phyloP scores from a whole-genome alignment of 2,888 invertebrate genomes.

The Eristalis pertinax region DNA sequence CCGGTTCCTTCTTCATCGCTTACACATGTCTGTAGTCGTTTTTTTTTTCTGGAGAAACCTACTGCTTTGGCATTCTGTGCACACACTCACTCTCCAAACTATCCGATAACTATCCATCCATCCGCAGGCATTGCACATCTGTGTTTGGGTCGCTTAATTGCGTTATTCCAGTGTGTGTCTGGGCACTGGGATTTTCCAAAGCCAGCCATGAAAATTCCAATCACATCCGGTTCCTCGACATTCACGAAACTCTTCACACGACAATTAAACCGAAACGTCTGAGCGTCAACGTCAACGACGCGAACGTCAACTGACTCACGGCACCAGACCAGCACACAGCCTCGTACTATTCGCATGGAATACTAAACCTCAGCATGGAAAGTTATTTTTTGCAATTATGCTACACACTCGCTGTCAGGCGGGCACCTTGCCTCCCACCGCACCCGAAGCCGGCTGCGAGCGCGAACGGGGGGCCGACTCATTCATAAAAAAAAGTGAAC shows the following conservation, averaged over 20 bases:
- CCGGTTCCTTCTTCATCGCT: neutral
- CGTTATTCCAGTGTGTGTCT: constrained; percentile 26
- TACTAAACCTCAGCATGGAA: constrained; percentile 67
- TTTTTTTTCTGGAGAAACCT: constrained; percentile 21
- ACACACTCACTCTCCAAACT: constrained; percentile 18
- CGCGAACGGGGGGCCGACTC: constrained; percentile 12
- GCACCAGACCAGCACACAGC: constrained; percentile 4
- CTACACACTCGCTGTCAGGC: constrained; percentile 50
- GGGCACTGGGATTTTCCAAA: constrained; percentile 66
- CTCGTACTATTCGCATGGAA: constrained; percentile 49
- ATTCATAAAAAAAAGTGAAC: constrained; percentile 71
- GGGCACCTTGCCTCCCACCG: neutral
- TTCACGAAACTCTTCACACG: constrained; percentile 69
- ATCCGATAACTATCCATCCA: constrained; percentile 20
- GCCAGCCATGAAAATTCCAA: constrained; percentile 66
- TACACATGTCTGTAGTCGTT: neutral
- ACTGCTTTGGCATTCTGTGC: constrained; percentile 30
- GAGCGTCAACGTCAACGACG: constrained; percentile 7
- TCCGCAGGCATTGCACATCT: constrained; percentile 24
- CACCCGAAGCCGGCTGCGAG: neutral
- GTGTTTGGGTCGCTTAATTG: constrained; percentile 56
- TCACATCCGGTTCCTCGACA: constrained; percentile 70
- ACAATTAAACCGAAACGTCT: constrained; percentile 61
- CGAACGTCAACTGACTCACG: constrained; percentile 30
- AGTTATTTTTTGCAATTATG: constrained; percentile 71